Evolutionary conservation across 2,888 invertebrate species (phyloP), one percentile per base, ranked within the genome.

Genomic region (Colletes collaris): DNA sequence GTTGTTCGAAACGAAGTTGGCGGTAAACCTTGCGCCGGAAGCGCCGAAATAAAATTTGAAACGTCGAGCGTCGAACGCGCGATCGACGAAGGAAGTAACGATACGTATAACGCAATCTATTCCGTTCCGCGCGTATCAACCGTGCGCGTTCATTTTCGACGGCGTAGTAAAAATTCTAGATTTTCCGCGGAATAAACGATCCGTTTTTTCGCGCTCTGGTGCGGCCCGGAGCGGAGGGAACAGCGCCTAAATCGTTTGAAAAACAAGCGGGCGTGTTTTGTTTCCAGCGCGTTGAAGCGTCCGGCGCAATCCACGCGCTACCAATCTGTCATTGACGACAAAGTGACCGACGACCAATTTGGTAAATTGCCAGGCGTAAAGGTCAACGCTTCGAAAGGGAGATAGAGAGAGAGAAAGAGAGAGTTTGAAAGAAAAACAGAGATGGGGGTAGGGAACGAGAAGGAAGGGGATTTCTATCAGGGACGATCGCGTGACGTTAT

Each of bases 181-280:
- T 79, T 79, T 79, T 76, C 63, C 63, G 19, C 64, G 58, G 67
- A 76, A 76, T 68, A 79, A 76, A 79, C 77, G 76, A 59, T 10
- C 67, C 71, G 79, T 79, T 79, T 66, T 71, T 77, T 76, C 64
- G 53, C 71, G 79, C 64, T 76, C 67, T 10, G 67, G 13, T 79
- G 63, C 76, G 19, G 40, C 59, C 52, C 19, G 46, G 16, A 19
- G 53, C 70, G 27, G 50, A 7, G 53, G 62, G 63, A 79, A 76
- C 71, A 63, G 59, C 67, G 76, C 70, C 70, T 70, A 79, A 79
- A 79, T 76, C 70, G 76, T 79, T 70, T 70, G 70, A 76, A 79
- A 79, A 79, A 76, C 79, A 76, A 70, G 66, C 66, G 62, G 66
- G 52, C 66, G 62, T 62, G 64, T 78, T 76, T 62, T 70, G 76